phyloP scores from a whole-genome alignment of 2,113 vertebrate genomes.

The Grus americana region DNA sequence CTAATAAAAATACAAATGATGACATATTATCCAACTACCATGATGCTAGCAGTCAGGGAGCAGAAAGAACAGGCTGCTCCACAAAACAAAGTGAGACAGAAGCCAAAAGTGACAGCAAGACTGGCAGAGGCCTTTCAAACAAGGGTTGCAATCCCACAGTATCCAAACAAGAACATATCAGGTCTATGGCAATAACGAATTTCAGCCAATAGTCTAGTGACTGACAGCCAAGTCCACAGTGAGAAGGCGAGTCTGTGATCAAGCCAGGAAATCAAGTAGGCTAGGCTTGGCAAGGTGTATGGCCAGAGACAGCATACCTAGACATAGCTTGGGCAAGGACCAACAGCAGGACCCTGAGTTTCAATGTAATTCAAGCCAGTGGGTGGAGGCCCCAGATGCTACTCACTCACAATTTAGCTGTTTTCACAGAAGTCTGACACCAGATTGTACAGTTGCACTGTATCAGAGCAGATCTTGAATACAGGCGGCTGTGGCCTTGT shows the following conservation, averaged over 20 bases:
- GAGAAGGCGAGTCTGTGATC: neutral
- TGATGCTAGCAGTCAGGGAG: neutral
- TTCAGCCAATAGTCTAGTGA: neutral
- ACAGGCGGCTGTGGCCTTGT: neutral
- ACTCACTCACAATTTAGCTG: neutral
- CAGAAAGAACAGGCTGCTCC: neutral
- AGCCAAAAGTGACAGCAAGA: neutral
- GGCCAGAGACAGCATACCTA: neutral
- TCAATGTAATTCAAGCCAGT: neutral
- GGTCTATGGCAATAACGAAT: neutral
- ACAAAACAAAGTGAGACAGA: neutral
- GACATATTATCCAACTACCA: neutral
- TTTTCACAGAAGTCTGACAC: neutral
- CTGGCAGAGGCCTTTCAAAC: neutral
- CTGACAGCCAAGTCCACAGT: neutral
- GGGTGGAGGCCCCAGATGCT: neutral
- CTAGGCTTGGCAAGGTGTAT: neutral
- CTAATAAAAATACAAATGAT: neutral
- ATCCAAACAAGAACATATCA: neutral
- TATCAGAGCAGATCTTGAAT: neutral
- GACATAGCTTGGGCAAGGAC: neutral
- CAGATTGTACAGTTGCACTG: neutral
- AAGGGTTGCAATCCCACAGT: neutral
- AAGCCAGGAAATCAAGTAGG: neutral
- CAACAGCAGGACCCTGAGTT: neutral